Base-by-base conservation (phyloP, 2,888 invertebrate species). In the Mesorhabditis belari region DNA sequence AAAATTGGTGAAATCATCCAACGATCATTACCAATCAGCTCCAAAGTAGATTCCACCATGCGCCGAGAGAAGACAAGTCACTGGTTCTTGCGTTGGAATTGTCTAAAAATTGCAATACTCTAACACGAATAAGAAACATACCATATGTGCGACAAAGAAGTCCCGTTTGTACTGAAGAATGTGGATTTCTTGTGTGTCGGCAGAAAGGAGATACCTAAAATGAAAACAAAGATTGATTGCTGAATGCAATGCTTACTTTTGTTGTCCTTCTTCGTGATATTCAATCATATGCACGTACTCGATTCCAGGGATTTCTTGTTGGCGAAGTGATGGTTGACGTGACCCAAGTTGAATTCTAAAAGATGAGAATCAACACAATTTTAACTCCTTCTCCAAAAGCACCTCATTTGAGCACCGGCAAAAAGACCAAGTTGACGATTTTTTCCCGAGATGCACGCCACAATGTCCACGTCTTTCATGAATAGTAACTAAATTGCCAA, bases 11-110 rank as follows among this genome's bases (percentile, higher is more conserved):
- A n/a, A n/a, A n/a, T n/a, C n/a, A n/a, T n/a, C n/a, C n/a, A n/a
- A n/a, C n/a, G n/a, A n/a, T n/a, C n/a, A n/a, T n/a, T 76, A 79
- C 5, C 69, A 71, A 53, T 79, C 79, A 4, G 77, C 69, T 0
- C 73, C 77, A 61, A 73, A 74, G 58, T 70, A 64, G 64, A 79
- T 65, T 5, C 77, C 74, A 17, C 58, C 24, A 1, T 62, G 61
- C 5, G 67, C 61, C 27, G 69, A 64, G 49, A 70, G 67, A 21
- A 77, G 53, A 57, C 70, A 74, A 24, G 67, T 69, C 21, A 70
- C 69, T 5, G 75, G 74, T 54, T 75, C 75, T 0, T 51, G 29
- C 0, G 71, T 67, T 3, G 57, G 55, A 27, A 75, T 35, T 12
- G 63, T 63, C 71, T 73, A 52, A 51, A 24, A 51, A 24, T 21